These are phyloP conservation scores for Araneus ventricosus DNA, from an alignment of 1,140 invertebrate species.

Conservation along the genomic window DNA sequence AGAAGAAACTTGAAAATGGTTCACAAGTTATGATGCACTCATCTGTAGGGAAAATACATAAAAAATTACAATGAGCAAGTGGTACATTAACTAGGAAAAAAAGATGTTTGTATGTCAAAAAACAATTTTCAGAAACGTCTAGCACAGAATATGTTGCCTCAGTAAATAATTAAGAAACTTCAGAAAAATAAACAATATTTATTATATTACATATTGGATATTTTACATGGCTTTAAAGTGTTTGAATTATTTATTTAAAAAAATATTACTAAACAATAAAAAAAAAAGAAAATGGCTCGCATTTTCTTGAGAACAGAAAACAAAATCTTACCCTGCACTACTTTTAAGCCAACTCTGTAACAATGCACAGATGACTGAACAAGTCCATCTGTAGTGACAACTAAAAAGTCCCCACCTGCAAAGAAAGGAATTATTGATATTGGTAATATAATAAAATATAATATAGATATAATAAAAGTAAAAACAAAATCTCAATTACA, in stretches of 20 bases:
- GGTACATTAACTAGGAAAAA: too few relatives aligned
- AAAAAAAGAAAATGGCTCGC: neutral
- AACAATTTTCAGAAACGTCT: too few relatives aligned
- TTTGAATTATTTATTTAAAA: neutral
- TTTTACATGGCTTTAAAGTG: neutral
- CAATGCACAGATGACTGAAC: constrained; percentile 87
- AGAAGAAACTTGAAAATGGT: constrained; percentile 90
- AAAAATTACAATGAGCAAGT: neutral
- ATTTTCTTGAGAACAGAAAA: neutral
- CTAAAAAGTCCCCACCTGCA: constrained; percentile 88
- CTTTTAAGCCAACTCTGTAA: constrained; percentile 84
- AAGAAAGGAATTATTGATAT: too few relatives aligned
- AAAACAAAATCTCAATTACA: too few relatives aligned
- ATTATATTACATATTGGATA: too few relatives aligned
- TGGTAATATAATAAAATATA: too few relatives aligned
- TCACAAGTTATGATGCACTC: constrained; percentile 85
- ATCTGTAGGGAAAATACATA: constrained; percentile 78
- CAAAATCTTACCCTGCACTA: constrained; percentile 70
- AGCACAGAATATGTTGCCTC: too few relatives aligned
- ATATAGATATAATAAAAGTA: too few relatives aligned
- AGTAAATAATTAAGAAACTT: too few relatives aligned
- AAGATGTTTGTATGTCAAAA: too few relatives aligned
- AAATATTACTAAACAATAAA: neutral
- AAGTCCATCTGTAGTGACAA: constrained; percentile 87
- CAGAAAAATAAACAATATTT: too few relatives aligned